Base-by-base conservation (phyloP, 1,140 invertebrate species). In the Scaptodrosophila lebanonensis region DNA sequence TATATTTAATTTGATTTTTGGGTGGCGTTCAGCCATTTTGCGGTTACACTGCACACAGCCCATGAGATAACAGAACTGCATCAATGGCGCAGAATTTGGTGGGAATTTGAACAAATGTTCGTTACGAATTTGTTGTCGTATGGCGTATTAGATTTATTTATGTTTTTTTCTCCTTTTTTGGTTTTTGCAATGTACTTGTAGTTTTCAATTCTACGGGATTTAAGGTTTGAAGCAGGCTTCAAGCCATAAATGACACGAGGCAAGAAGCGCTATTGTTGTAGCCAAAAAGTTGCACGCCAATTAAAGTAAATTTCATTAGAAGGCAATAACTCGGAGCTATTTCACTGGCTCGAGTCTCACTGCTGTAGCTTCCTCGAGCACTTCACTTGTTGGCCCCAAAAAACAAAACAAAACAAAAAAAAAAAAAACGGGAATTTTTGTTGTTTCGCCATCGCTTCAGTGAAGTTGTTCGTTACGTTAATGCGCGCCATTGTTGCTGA, bases 251-350 rank as follows among this genome's bases (percentile, higher is more conserved):
- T 3, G 16, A 15, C 16, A 17, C 25, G 32, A 38, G 44, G 1
- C 32, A 44, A 45, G 40, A 12, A 27, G n/a, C n/a, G n/a, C n/a
- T n/a, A n/a, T n/a, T n/a, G n/a, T n/a, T n/a, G n/a, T n/a, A n/a
- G n/a, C n/a, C n/a, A 44, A 52, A 32, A 65, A 63, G 60, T 66
- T 52, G 65, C 60, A 66, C 77, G 75, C 70, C 75, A 82, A 83
- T 82, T 82, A 82, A 76, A 42, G 75, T 69, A 75, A 82, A 82
- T 82, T 82, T 79, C 75, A 79, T 79, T 79, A 79, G 75, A 54
- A 58, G 53, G 75, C 75, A 75, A 79, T 79, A 79, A 82, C 75
- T 79, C 66, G 75, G 60, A 68, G 73, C 72, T 79, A 66, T 79
- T 68, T 42, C 59, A 79, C 57, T 66, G 69, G 71, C 60, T 72